Evolutionary conservation across 2,888 invertebrate genomes (phyloP).

Genomic region (Heliconius aoede): DNA sequence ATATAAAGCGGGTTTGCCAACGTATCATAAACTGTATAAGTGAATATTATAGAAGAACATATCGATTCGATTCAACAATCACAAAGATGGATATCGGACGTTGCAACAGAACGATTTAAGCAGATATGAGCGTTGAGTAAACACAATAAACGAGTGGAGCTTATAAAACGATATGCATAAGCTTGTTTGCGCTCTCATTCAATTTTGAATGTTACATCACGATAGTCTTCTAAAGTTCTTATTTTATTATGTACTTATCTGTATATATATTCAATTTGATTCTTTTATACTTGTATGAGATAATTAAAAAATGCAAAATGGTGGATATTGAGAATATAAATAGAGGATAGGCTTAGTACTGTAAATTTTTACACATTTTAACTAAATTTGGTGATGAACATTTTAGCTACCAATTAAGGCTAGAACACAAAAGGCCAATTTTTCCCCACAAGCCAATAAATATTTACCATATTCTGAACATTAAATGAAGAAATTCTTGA

Average conservation of each 20-base stretch:
- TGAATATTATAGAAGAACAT: conserved; percentile 69
- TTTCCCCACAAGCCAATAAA: no score
- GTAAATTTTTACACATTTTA: no score
- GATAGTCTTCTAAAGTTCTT: not conserved
- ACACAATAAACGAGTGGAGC: conserved; percentile 38
- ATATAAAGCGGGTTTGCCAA: not conserved
- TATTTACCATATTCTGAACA: no score
- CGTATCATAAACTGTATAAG: not conserved
- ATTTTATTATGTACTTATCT: not conserved
- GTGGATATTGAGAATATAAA: no score
- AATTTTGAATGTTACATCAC: conserved; percentile 27
- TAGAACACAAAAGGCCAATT: no score
- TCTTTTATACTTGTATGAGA: no score
- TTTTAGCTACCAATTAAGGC: no score
- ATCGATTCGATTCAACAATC: conserved; percentile 72
- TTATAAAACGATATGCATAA: conserved; percentile 32
- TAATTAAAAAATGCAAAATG: no score
- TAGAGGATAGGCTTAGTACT: no score
- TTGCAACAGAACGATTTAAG: conserved; percentile 63
- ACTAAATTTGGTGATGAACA: no score
- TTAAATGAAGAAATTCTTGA: no score
- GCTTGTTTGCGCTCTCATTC: conserved; percentile 29
- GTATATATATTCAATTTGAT: no score
- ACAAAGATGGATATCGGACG: conserved; percentile 78
- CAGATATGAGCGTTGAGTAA: conserved; percentile 49